Conservation (phyloP, 2,888 invertebrate genomes). For the Macrosiphum euphorbiae region DNA sequence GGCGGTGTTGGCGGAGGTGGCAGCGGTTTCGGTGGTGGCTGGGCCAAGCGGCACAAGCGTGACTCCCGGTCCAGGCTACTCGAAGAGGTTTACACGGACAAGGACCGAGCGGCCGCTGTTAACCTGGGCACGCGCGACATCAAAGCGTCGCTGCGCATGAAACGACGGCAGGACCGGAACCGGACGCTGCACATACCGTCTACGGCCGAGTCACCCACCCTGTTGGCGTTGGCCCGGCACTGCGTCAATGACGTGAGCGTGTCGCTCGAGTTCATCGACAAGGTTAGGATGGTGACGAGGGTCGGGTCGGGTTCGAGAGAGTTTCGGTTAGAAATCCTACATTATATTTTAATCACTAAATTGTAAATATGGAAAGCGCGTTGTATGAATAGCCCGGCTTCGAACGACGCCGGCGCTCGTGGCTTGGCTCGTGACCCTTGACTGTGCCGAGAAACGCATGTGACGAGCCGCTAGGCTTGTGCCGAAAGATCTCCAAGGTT, state of each 20-base stretch:
- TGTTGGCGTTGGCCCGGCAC: conserved; percentile 82
- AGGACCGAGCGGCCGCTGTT: conserved; percentile 90
- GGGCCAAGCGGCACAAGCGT: conserved; percentile 65
- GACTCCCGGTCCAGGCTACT: conserved; percentile 61
- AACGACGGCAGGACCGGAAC: conserved; percentile 83
- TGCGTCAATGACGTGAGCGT: conserved; percentile 81
- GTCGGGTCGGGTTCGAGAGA: neutral
- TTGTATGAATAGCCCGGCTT: too few species aligned
- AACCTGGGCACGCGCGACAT: conserved; percentile 89
- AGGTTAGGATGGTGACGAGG: conserved; percentile 73
- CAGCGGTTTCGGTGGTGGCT: conserved; percentile 65
- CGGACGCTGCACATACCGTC: conserved; percentile 81
- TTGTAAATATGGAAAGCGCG: too few species aligned
- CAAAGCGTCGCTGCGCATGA: conserved; percentile 85
- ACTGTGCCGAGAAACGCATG: too few species aligned
- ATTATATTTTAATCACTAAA: neutral
- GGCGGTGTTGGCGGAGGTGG: neutral
- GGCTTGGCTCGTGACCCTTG: too few species aligned
- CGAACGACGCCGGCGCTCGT: too few species aligned
- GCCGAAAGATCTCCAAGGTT: too few species aligned
- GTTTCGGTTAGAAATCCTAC: neutral
- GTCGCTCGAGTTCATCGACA: conserved; percentile 82
- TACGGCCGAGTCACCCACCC: conserved; percentile 83
- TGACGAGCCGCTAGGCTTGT: too few species aligned
- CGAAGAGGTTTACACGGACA: conserved; percentile 90